Evolutionary conservation across 2,888 invertebrate species (phyloP), one percentile per base, ranked within the genome.

Genomic region (Strigamia crassipes): DNA sequence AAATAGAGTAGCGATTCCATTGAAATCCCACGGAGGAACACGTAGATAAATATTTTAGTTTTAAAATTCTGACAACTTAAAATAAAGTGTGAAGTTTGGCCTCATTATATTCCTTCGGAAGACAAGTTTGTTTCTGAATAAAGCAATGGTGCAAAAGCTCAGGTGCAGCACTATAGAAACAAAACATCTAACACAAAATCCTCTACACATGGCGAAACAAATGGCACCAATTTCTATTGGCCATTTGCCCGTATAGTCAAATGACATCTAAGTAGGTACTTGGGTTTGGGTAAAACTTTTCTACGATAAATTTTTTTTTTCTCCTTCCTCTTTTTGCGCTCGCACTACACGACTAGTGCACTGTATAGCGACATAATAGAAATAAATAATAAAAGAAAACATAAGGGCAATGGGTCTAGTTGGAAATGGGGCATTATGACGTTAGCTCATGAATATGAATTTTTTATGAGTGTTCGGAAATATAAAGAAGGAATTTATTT

Each of bases 351-450:
- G 34, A 34, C 34, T 34, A 34, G 34, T 5, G 34, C 34, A 34
- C 34, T 34, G 34, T 34, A 34, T 34, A 51, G 51, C 51, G 51
- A 51, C 51, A 51, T 51, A 51, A 51, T 51, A 51, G 51, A n/a
- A 51, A 51, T 51, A 51, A 51, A 51, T 51, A 51, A 51, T 51
- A 51, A 51, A 51, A 51, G 51, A 51, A 51, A 51, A n/a, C 51
- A 51, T 51, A 51, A 51, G 51, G 51, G n/a, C 51, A 18, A 15
- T 51, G 51, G 51, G 51, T 51, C n/a, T 18, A 18, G 42, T 42
- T 51, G 51, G 51, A 51, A 51, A n/a, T 51, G 51, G 51, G 51
- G n/a, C 51, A 51, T 51, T 51, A 51, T 51, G 51, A 51, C 51
- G 51, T 51, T n/a, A 51, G 18, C 51, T 51, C 51, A 51, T 51